Conservation (phyloP, 2,888 invertebrate species). For the Eutolmus rufibarbis region DNA sequence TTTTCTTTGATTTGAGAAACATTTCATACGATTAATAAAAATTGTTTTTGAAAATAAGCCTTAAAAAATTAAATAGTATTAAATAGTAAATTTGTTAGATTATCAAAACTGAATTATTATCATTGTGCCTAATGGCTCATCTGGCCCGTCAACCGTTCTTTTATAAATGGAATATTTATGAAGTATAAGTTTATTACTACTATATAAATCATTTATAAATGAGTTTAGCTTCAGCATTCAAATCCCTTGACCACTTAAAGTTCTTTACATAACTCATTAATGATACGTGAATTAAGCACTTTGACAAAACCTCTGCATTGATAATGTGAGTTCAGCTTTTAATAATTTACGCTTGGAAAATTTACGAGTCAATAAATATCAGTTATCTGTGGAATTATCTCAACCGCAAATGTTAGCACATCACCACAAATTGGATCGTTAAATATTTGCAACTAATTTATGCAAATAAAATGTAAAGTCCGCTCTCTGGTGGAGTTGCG, state of each 20-base stretch:
- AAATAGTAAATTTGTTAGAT: too few species aligned
- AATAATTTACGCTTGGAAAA: background rate
- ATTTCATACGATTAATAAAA: too few species aligned
- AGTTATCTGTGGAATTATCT: background rate
- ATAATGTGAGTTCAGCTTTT: background rate
- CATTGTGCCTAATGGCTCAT: too few species aligned
- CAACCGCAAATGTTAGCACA: background rate
- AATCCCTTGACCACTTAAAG: background rate
- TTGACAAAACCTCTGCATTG: background rate
- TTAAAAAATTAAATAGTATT: too few species aligned
- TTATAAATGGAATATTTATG: background rate
- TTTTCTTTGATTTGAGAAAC: too few species aligned
- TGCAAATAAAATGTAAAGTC: background rate
- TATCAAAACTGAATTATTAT: too few species aligned
- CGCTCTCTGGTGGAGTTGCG: background rate
- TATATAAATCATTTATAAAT: background rate
- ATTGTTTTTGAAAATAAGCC: too few species aligned
- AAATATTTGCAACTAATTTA: slow-evolving; percentile 12
- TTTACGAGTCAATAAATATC: background rate
- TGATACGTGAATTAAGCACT: background rate
- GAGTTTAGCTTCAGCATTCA: background rate
- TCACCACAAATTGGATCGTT: background rate
- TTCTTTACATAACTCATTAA: background rate
- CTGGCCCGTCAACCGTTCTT: background rate
- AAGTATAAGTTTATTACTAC: background rate